phyloP scores from a whole-genome alignment of 1,140 invertebrate species.

The Macrotrachela quadricornifera region DNA sequence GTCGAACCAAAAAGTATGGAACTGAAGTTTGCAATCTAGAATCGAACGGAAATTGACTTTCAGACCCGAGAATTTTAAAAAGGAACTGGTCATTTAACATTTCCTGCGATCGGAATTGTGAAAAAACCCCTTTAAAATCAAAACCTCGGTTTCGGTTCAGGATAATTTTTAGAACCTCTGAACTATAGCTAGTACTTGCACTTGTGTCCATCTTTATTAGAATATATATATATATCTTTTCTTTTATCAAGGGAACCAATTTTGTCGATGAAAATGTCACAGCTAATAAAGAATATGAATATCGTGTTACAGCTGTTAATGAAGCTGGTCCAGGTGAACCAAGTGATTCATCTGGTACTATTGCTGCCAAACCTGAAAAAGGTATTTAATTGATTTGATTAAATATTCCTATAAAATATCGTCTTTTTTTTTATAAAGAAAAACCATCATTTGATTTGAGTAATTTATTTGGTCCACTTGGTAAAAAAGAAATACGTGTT shows the following conservation, averaged over 20 bases:
- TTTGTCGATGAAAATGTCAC: slow-evolving; percentile 73
- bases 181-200: background rate
- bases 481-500: slow-evolving; percentile 73
- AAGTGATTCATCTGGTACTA: slow-evolving; percentile 61
- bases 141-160: no score
- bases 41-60: slow-evolving; percentile 49
- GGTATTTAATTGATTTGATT: slow-evolving; percentile 30
- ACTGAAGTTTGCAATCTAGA: background rate
- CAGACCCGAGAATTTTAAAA: slow-evolving; percentile 7
- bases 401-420: background rate
- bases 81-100: slow-evolving; percentile 69
- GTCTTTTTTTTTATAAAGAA: slow-evolving; percentile 35
- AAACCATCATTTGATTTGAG: slow-evolving; percentile 77
- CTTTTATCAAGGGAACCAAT: slow-evolving; percentile 36
- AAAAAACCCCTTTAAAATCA: no score
- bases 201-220: background rate
- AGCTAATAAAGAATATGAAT: slow-evolving; percentile 87
- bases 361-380: slow-evolving; percentile 78
- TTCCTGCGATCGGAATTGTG: slow-evolving; percentile 63
- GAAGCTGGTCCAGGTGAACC: slow-evolving; percentile 78
- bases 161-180: slow-evolving; percentile 34
- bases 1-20: slow-evolving; percentile 51
- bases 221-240: slow-evolving; percentile 1
- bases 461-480: slow-evolving; percentile 40
- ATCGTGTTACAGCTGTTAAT: slow-evolving; percentile 77